Conservation (phyloP, 2,888 invertebrate genomes). For the Nomada ferruginata region DNA sequence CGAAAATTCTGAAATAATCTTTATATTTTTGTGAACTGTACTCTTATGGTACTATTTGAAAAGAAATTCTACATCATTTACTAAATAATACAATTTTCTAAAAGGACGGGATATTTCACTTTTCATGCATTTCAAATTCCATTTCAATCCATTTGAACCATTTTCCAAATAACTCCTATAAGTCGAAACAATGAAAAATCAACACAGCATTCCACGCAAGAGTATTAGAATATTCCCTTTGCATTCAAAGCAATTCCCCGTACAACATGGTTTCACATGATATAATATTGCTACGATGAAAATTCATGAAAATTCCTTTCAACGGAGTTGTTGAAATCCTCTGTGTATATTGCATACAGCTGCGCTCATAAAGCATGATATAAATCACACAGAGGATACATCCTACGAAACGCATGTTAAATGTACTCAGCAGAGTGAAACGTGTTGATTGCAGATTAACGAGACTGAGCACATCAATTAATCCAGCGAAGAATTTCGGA, state of each 20-base stretch:
- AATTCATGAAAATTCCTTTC: background rate
- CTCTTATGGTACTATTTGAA: too few species aligned
- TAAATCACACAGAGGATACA: background rate
- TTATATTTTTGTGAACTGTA: too few species aligned
- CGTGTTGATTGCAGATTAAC: slow-evolving; percentile 23
- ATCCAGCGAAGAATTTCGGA: slow-evolving; percentile 30
- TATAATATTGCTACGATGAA: background rate
- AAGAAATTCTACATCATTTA: too few species aligned
- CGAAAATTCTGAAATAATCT: too few species aligned
- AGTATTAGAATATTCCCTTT: background rate
- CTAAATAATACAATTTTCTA: too few species aligned
- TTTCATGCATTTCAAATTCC: too few species aligned
- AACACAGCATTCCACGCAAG: background rate
- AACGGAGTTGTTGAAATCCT: background rate
- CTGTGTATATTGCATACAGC: background rate
- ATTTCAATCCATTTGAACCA: too few species aligned
- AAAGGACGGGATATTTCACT: too few species aligned
- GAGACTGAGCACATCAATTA: slow-evolving; percentile 14
- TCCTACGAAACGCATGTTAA: background rate
- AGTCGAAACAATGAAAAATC: background rate
- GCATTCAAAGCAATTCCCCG: background rate
- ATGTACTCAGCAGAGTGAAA: background rate
- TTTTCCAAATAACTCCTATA: too few species aligned
- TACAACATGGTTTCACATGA: background rate
- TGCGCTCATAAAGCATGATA: background rate